phyloP scores from a whole-genome alignment of 2,888 invertebrate genomes.

The Thyatira batis region DNA sequence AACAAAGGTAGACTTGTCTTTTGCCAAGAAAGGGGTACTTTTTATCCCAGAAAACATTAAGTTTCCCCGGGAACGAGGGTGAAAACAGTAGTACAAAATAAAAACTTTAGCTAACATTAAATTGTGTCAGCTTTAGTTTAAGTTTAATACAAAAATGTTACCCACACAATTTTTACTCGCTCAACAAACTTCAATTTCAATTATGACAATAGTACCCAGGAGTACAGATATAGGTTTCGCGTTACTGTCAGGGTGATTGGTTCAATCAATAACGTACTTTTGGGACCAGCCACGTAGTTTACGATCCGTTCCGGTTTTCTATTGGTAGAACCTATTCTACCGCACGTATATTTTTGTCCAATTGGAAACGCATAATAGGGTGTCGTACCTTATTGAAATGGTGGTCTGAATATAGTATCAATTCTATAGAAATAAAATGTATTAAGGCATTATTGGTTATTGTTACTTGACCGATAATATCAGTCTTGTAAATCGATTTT shows the following conservation, averaged over 20 bases:
- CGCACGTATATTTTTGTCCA: not conserved
- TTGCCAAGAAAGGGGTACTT: too few relatives aligned
- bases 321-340: not conserved
- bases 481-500: too few relatives aligned
- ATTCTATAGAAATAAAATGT: too few relatives aligned
- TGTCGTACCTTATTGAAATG: not conserved
- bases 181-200: not conserved
- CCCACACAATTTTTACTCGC: not conserved
- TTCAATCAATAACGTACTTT: slow-evolving; percentile 7
- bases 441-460: too few relatives aligned
- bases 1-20: too few relatives aligned
- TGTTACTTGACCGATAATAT: too few relatives aligned
- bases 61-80: too few relatives aligned
- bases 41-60: too few relatives aligned
- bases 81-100: too few relatives aligned
- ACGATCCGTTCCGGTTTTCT: not conserved
- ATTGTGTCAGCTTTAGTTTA: too few relatives aligned
- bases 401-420: not conserved
- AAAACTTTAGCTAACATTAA: too few relatives aligned
- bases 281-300: slow-evolving; percentile 1
- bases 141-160: too few relatives aligned
- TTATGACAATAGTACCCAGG: slow-evolving; percentile 2
- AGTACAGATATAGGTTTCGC: not conserved
- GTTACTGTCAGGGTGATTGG: not conserved
- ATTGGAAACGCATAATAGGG: not conserved